Evolutionary conservation across 2,797 vertebrate genomes (phyloP), one percentile per base, ranked within the genome.

Genomic region (Xiphorhynchus erythropygius): DNA sequence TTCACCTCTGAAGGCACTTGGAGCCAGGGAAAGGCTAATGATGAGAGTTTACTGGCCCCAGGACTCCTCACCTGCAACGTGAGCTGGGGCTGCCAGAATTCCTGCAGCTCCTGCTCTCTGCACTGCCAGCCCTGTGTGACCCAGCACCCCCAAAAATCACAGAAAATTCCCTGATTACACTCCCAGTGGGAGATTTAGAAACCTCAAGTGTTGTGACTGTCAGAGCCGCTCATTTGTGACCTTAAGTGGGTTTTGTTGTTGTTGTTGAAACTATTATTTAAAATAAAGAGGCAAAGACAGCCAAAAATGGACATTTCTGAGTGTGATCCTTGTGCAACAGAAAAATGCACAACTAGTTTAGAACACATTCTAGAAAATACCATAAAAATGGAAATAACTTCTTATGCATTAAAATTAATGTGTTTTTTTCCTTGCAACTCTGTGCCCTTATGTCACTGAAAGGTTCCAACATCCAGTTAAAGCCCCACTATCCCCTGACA

Each of bases 151-250:
- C 2, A 9, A 44, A 90, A 79, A 33, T 30, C 25, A 0, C 33
- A 56, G 15, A n/a, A 63, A 81, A 63, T 44, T 27, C 62, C 2
- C 0, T 9, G 7, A 1, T 47, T 5, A 3, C 27, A 16, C 12
- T 35, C 42, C 17, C 11, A 2, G n/a, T 12, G 32, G 0, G 3
- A 70, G 44, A 35, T 4, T 3, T 0, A 39, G 42, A 37, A 70
- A 41, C 10, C 19, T 19, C 50, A 21, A 2, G 37, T 0, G 3
- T 28, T 28, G 25, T 7, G 19, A 13, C 14, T 60, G 0, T 13
- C 11, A 5, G 5, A 2, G 49, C 7, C 17, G 41, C 3, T 63
- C n/a, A 2, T 67, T 75, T 75, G 25, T 18, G 13, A n/a, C 63
- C 35, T 28, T 10, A 21, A n/a, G 37, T 32, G 42, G 55, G 2